phyloP scores from a whole-genome alignment of 2,888 invertebrate genomes.

The Calameuta pallipes region DNA sequence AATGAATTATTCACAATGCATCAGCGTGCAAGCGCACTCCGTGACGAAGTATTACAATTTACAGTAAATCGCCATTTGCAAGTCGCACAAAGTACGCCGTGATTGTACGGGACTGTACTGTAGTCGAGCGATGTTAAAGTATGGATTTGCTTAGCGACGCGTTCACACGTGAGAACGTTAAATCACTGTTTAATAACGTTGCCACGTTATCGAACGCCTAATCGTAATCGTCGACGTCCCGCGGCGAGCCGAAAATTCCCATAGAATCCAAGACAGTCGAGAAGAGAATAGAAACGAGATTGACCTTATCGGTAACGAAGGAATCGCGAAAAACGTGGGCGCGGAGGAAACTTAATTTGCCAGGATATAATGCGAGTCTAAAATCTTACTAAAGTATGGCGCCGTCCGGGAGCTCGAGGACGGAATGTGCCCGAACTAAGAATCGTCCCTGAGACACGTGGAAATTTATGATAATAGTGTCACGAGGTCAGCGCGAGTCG shows the following conservation, averaged over 20 bases:
- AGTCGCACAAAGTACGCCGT: slow-evolving; percentile 27
- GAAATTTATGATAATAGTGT: slow-evolving; percentile 30
- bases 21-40: slow-evolving; percentile 26
- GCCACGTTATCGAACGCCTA: background rate
- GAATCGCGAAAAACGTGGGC: background rate
- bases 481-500: slow-evolving; percentile 27
- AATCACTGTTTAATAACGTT: background rate
- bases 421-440: slow-evolving; percentile 6
- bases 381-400: slow-evolving; percentile 9
- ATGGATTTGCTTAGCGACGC: background rate
- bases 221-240: background rate
- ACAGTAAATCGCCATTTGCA: slow-evolving; percentile 40
- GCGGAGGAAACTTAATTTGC: background rate
- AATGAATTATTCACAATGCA: slow-evolving; percentile 44
- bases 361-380: background rate
- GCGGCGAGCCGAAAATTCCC: background rate
- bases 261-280: background rate
- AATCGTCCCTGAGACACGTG: slow-evolving; percentile 23
- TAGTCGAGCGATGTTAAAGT: background rate
- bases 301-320: background rate
- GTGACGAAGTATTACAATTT: slow-evolving; percentile 41
- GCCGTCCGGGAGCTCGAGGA: background rate
- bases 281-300: background rate
- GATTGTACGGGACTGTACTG: background rate
- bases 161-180: background rate